A percentile compares a stretch with the other conserved stretches of the same genome.
These are phyloP conservation scores for Electrophaes corylata DNA, from an alignment of 2,888 invertebrate species.

Conservation along the genomic window DNA sequence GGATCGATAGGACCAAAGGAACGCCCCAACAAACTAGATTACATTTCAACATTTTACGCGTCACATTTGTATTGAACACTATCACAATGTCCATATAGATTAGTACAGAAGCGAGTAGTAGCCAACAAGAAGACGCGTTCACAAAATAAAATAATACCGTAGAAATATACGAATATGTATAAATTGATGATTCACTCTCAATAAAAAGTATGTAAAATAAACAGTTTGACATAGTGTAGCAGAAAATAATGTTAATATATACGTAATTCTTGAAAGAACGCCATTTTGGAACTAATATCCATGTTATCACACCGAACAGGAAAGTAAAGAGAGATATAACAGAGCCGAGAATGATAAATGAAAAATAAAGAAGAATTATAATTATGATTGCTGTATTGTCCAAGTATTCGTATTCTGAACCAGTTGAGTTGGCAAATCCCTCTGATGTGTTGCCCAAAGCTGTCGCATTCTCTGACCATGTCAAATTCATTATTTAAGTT, in stretches of 20 bases:
- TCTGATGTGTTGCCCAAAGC: slow-evolving; percentile 4
- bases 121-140: slow-evolving; percentile 32
- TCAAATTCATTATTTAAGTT: slow-evolving; percentile 1
- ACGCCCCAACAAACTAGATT: slow-evolving; percentile 33
- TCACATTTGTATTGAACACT: slow-evolving; percentile 24
- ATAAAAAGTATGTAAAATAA: not conserved
- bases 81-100: slow-evolving; percentile 37
- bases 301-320: slow-evolving; percentile 19
- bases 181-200: not conserved
- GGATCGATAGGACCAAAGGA: slow-evolving; percentile 5
- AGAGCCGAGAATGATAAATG: not conserved
- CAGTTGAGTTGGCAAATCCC: not conserved
- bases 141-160: slow-evolving; percentile 17
- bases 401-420: not conserved
- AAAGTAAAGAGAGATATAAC: slow-evolving; percentile 17
- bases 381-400: not conserved
- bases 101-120: slow-evolving; percentile 26
- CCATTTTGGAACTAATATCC: slow-evolving; percentile 21
- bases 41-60: slow-evolving; percentile 29
- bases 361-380: not conserved
- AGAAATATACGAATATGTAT: not conserved
- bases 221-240: slow-evolving; percentile 13
- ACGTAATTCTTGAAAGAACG: slow-evolving; percentile 28
- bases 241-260: slow-evolving; percentile 21
- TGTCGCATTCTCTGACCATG: not conserved